Conservation (phyloP, 2,797 vertebrate species). For the Brachyrhaphis roseni region DNA sequence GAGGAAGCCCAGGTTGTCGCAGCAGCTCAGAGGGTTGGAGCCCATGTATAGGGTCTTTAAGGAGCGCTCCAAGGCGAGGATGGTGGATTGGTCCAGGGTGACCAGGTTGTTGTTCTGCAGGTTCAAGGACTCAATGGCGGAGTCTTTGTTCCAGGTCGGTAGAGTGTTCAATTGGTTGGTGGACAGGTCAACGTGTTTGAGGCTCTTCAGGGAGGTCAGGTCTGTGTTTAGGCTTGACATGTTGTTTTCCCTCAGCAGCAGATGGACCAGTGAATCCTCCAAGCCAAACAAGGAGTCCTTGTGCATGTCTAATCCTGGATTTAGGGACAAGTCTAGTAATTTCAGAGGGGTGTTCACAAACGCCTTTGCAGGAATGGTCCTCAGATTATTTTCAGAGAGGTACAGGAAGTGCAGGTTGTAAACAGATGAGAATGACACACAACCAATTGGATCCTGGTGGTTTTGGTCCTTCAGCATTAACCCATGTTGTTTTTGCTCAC, state of each 20-base stretch:
- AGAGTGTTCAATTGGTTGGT: conserved; percentile 87
- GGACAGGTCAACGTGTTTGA: conserved; percentile 88
- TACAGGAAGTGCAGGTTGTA: conserved; percentile 81
- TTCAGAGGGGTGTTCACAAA: conserved; percentile 85
- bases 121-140: conserved; percentile 88
- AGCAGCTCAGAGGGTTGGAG: conserved; percentile 93
- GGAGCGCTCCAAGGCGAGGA: conserved; percentile 83
- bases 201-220: conserved; percentile 82
- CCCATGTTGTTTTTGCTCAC: conserved; percentile 30
- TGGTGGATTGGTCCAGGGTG: conserved; percentile 82
- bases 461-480: conserved; percentile 40
- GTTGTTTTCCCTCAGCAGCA: conserved; percentile 86
- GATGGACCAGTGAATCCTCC: conserved; percentile 85
- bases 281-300: conserved; percentile 84
- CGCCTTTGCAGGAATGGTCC: conserved; percentile 71
- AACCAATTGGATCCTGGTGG: conserved; percentile 53
- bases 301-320: conserved; percentile 84
- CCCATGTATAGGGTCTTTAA: conserved; percentile 89
- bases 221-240: conserved; percentile 81
- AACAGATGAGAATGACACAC: conserved; percentile 82
- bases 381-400: conserved; percentile 84
- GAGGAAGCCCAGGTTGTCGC: conserved; percentile 85
- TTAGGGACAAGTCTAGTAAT: conserved; percentile 88
- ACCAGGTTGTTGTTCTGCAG: conserved; percentile 91
- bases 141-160: conserved; percentile 81